A percentile compares a stretch with the other conserved stretches of the same genome.
phyloP scores from a whole-genome alignment of 2,113 vertebrate species.

The Cyphomyrus discorhynchus region DNA sequence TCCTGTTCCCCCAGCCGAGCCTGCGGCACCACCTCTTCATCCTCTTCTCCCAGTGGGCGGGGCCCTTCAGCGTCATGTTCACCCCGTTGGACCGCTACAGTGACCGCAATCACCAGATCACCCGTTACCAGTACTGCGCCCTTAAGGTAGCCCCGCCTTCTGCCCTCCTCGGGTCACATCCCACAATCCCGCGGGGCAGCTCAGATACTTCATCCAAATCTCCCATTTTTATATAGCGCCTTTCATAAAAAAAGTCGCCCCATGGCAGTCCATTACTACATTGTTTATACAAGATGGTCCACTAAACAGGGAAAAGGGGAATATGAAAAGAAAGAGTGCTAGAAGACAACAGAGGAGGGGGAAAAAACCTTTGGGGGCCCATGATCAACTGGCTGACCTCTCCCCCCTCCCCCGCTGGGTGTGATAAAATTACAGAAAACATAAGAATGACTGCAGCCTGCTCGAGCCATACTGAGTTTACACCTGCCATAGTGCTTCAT shows the following conservation, averaged over 20 bases:
- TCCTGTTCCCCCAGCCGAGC: slow-evolving; percentile 96
- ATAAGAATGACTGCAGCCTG: neutral
- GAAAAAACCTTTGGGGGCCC: neutral
- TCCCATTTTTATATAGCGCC: no score
- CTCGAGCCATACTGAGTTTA: neutral
- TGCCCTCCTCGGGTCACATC: neutral
- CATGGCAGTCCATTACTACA: no score
- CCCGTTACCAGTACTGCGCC: slow-evolving; percentile 94
- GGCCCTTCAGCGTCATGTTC: slow-evolving; percentile 98
- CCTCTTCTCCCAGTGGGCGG: slow-evolving; percentile 97
- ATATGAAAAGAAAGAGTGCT: no score
- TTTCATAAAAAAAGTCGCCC: no score
- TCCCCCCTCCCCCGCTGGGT: neutral
- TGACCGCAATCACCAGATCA: slow-evolving; percentile 96
- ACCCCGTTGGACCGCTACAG: slow-evolving; percentile 94
- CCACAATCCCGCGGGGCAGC: neutral
- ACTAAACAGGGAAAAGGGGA: no score
- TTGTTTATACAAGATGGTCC: no score
- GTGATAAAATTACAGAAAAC: neutral
- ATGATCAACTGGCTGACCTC: neutral
- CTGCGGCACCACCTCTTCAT: slow-evolving; percentile 96
- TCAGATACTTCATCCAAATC: neutral
- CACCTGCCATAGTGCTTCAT: neutral
- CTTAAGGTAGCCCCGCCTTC: slow-evolving; percentile 72
- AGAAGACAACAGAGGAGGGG: no score